phyloP scores from a whole-genome alignment of 37 sponge, comb jelly and placozoan genomes.

The Agelas oroides region DNA sequence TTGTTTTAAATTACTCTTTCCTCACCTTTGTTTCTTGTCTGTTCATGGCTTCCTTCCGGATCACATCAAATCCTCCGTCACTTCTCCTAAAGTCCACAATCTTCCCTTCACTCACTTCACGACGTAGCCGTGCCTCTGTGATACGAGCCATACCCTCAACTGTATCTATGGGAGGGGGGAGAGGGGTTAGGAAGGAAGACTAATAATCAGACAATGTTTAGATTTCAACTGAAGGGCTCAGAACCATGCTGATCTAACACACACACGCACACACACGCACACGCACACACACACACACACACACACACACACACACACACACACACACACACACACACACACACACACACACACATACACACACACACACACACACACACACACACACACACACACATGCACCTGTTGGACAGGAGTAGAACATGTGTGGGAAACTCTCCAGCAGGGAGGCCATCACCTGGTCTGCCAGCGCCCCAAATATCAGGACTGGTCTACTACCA shows the following conservation, averaged over 20 bases:
- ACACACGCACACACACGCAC: no score
- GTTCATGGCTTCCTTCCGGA: conserved; percentile 22
- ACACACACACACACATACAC: no score
- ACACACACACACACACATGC: not conserved
- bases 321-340: no score
- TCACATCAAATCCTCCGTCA: conserved; percentile 54
- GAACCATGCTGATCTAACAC: no score
- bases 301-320: no score
- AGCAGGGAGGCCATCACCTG: conserved; percentile 57
- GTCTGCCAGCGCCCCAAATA: conserved; percentile 72
- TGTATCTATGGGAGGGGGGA: conserved; percentile 32
- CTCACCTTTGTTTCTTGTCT: conserved; percentile 40
- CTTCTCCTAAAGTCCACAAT: conserved; percentile 43
- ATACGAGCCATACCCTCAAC: conserved; percentile 53
- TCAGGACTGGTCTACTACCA: conserved; percentile 62
- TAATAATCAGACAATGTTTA: not conserved
- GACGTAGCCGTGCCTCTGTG: conserved; percentile 60
- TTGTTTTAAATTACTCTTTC: not conserved
- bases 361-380: no score
- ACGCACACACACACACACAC: no score
- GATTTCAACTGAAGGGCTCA: no score
- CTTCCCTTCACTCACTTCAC: conserved; percentile 55
- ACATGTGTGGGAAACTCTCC: conserved; percentile 73
- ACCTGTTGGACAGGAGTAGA: conserved; percentile 65
- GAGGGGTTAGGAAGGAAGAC: not conserved